Base-by-base conservation (phyloP, 1,140 invertebrate species). In the Agrilus planipennis region DNA sequence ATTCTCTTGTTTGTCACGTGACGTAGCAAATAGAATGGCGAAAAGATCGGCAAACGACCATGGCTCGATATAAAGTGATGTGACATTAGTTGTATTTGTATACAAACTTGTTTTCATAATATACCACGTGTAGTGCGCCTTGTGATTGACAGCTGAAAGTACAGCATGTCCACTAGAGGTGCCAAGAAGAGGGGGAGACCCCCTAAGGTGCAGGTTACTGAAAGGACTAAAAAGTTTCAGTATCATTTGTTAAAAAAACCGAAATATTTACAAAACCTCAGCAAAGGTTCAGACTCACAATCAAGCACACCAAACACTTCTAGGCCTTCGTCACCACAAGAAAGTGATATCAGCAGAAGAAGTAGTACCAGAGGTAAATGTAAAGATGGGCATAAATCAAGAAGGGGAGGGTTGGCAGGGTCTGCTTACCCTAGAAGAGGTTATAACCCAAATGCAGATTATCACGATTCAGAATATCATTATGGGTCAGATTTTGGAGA, bases 211-310 rank as follows among this genome's bases (percentile, higher is more conserved):
- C 80, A 83, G 52, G 79, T 77, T 61, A 73, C 84, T 69, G 84
- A 87, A 58, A 77, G 80, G 56, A 76, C 80, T 50, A 79, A 77
- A 57, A 85, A 83, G 69, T 87, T 84, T 65, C 82, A 84, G 61
- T 86, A 81, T 67, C 80, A 86, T 68, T 68, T 89, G 57, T 73
- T 90, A 60, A 89, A 90, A 67, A 92, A 91, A 65, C 88, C 89
- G 6, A 90, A 89, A 73, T 91, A 90, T 67, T 71, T 89, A 52
- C 69, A 76, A 62, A 75, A 75, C 54, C 71, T 76, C 61, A 73
- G 71, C 57, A 73, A 72, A 54, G 79, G 73, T 45, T 69, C 71
- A 2, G 71, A 78, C 52, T 81, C 77, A 55, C 73, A 83, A 51
- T 70, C 75, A 14, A 83, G 81, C 54, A 86, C 86, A 7, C 84